Evolutionary conservation across 2,113 vertebrate species (phyloP).

Genomic region (Ivindomyrus marchei): DNA sequence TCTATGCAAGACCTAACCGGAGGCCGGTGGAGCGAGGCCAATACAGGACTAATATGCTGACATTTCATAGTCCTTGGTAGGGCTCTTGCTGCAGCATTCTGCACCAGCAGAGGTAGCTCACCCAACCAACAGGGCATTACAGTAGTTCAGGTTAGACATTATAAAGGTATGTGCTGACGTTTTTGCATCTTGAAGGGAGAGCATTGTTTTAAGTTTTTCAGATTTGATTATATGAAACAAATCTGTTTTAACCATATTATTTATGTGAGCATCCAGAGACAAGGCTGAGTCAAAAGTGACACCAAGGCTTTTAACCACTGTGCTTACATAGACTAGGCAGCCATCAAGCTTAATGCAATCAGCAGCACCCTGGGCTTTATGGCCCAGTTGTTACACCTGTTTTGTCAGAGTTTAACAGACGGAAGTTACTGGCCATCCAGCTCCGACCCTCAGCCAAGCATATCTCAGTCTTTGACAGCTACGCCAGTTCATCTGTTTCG

Average conservation of each 20-base stretch:
- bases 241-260: no score
- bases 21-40: no score
- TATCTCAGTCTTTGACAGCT: neutral
- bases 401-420: neutral
- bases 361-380: neutral
- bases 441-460: neutral
- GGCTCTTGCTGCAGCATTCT: no score
- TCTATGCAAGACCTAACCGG: neutral
- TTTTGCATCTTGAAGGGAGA: neutral
- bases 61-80: neutral
- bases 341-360: neutral
- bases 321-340: neutral
- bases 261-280: neutral
- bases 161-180: neutral
- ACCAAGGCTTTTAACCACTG: neutral
- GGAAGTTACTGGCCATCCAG: neutral
- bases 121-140: neutral
- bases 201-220: neutral
- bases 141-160: neutral
- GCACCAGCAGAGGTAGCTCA: neutral
- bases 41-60: neutral
- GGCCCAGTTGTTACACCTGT: neutral
- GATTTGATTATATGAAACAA: neutral
- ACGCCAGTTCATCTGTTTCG: neutral
- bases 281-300: neutral